phyloP scores from a whole-genome alignment of 2,888 invertebrate genomes.

The Campopleginae sp. region DNA sequence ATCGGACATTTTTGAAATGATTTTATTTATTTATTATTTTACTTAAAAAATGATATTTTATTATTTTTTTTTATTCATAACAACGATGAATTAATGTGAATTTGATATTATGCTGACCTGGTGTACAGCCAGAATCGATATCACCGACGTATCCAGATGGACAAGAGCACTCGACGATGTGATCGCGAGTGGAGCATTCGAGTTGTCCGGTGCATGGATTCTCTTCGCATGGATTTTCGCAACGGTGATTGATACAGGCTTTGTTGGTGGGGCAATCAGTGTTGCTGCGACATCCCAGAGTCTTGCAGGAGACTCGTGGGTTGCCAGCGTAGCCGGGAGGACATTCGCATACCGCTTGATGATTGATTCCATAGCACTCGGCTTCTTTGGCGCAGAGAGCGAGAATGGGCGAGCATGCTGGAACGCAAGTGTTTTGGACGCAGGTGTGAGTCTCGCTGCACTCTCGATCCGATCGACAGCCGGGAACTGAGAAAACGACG shows the following conservation, averaged over 20 bases:
- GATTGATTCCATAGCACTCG: constrained; percentile 91
- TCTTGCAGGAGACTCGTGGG: constrained; percentile 89
- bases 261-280: constrained; percentile 92
- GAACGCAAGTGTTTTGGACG: constrained; percentile 92
- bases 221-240: constrained; percentile 90
- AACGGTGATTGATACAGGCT: constrained; percentile 93
- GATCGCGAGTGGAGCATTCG: constrained; percentile 91
- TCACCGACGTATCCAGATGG: constrained; percentile 90
- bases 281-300: constrained; percentile 92
- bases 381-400: constrained; percentile 91
- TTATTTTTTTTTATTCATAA: background rate
- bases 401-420: constrained; percentile 89
- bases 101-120: constrained; percentile 79
- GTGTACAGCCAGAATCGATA: constrained; percentile 87
- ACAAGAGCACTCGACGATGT: constrained; percentile 92
- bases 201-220: constrained; percentile 90
- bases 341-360: constrained; percentile 94
- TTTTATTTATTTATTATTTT: too few relatives aligned
- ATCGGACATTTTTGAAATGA: too few relatives aligned
- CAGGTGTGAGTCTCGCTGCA: constrained; percentile 94
- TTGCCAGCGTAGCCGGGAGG: constrained; percentile 92
- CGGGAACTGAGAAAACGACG: constrained; percentile 84
- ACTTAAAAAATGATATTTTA: background rate
- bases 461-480: constrained; percentile 90
- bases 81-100: background rate